Conservation (phyloP, 2,797 vertebrate genomes). For the Pogoniulus pusillus region DNA sequence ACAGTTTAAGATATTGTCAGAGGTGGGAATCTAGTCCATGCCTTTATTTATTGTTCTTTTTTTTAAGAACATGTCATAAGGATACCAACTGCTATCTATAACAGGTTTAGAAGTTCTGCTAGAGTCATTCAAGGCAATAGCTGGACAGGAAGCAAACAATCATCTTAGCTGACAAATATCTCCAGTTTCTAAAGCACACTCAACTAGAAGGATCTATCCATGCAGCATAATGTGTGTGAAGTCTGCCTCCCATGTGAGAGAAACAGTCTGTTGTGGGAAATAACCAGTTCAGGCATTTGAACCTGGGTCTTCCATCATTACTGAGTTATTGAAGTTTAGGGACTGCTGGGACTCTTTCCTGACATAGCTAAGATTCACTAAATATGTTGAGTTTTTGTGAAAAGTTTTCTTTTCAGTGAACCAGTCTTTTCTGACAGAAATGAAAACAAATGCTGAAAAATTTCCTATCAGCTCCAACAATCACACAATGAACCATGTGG, state of each 20-base stretch:
- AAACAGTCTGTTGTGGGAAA: background rate
- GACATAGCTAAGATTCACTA: background rate
- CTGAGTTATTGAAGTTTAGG: background rate
- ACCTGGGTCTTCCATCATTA: background rate
- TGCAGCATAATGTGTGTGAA: background rate
- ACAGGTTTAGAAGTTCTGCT: background rate
- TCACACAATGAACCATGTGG: background rate
- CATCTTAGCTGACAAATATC: background rate
- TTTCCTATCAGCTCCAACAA: background rate
- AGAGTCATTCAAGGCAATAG: background rate
- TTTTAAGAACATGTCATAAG: conserved; percentile 13
- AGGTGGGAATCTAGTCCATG: background rate
- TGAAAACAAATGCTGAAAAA: conserved; percentile 15
- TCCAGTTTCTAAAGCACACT: background rate
- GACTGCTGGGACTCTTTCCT: background rate
- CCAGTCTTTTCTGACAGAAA: conserved; percentile 2
- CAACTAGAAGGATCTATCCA: background rate
- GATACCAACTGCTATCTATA: conserved; percentile 26
- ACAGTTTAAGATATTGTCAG: background rate
- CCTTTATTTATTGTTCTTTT: conserved; percentile 45
- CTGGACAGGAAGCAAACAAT: background rate
- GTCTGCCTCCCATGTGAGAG: background rate
- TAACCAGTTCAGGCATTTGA: background rate
- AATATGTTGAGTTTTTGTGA: background rate
- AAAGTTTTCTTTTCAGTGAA: background rate